A percentile compares a stretch with the other conserved stretches of the same genome.
phyloP scores from a whole-genome alignment of 2,797 vertebrate genomes.

The Crocodylus rhombifer region DNA sequence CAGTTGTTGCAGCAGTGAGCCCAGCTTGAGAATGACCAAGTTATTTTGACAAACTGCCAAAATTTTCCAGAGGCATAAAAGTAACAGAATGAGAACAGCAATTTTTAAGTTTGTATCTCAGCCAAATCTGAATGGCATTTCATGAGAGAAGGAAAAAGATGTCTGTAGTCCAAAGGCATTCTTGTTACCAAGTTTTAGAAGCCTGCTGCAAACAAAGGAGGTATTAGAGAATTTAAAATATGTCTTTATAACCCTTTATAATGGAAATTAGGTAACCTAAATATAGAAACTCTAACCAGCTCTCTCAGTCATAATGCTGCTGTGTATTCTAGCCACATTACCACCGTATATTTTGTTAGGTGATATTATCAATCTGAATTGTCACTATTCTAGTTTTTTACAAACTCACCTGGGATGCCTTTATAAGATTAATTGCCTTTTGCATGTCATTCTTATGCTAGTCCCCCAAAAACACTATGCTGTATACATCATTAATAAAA shows the following conservation, averaged over 20 bases:
- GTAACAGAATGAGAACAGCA: not conserved
- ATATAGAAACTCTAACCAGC: not conserved
- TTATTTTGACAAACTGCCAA: rapidly evolving
- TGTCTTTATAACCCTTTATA: not conserved
- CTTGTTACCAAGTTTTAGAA: not conserved
- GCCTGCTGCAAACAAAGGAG: not conserved
- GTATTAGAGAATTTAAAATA: not conserved
- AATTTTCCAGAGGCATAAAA: not conserved
- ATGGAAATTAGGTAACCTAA: not conserved
- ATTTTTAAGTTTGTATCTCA: not conserved
- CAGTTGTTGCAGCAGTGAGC: not conserved
- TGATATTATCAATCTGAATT: not conserved
- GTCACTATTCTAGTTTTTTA: not conserved
- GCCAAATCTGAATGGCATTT: not conserved
- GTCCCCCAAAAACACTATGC: not conserved
- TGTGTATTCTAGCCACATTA: not conserved
- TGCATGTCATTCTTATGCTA: not conserved
- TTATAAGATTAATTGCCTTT: not conserved
- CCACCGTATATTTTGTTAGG: not conserved
- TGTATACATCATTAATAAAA: not conserved
- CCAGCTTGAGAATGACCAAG: not conserved
- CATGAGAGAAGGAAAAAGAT: not conserved
- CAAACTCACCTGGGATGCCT: not conserved
- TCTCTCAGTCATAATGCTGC: not conserved
- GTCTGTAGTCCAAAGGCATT: not conserved